phyloP scores from a whole-genome alignment of 2,797 vertebrate species.

The Triplophysa yarkandensis region DNA sequence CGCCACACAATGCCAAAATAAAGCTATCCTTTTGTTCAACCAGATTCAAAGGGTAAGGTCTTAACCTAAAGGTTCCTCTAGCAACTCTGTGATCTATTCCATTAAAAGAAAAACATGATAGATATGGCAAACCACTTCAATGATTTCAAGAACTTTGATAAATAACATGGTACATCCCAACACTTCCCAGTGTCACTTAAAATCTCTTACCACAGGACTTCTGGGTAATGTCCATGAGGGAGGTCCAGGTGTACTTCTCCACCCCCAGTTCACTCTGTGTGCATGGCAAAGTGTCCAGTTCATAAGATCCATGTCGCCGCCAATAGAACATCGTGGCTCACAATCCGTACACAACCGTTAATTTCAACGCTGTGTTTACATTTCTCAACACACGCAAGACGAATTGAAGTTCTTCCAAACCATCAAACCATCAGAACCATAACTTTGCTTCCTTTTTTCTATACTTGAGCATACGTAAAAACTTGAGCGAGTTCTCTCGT shows the following conservation, averaged over 20 bases:
- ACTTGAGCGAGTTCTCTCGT: conserved; percentile 28
- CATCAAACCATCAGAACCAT: neutral
- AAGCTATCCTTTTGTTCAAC: conserved; percentile 6
- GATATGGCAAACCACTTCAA: neutral
- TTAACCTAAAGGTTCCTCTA: neutral
- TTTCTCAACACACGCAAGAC: neutral
- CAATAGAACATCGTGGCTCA: conserved; percentile 85
- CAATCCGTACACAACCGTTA: conserved; percentile 19
- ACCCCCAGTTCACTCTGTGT: conserved; percentile 67
- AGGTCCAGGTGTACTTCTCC: conserved; percentile 89
- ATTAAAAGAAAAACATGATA: conserved; percentile 14
- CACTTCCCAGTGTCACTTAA: conserved; percentile 21
- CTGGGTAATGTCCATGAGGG: conserved; percentile 81
- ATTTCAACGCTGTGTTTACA: conserved; percentile 11
- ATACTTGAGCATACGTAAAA: conserved; percentile 1
- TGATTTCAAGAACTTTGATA: neutral
- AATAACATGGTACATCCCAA: neutral
- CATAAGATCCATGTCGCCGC: conserved; percentile 87
- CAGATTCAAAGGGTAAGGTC: neutral
- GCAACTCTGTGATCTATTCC: neutral
- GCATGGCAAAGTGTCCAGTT: conserved; percentile 81
- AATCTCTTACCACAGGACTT: conserved; percentile 83
- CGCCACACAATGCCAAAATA: conserved; percentile 11
- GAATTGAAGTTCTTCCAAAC: neutral
- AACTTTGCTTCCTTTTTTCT: neutral